A percentile compares a stretch with the other conserved stretches of the same genome.
Conservation (phyloP, 2,797 vertebrate species). For the Basileuterus tristriatus region DNA sequence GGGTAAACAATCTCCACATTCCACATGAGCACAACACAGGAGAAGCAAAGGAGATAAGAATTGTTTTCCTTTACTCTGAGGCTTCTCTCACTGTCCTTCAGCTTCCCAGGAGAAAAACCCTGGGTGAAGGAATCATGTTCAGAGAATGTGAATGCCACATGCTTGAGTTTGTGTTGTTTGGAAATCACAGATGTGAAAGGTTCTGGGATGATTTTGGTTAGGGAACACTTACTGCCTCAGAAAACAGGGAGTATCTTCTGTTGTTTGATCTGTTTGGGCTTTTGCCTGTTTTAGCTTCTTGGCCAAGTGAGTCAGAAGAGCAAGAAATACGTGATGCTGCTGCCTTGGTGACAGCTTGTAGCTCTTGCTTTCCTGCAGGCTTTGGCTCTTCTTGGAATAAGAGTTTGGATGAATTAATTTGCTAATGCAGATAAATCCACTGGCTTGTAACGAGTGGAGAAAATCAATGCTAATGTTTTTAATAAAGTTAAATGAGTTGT, state of each 20-base stretch:
- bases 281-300: neutral
- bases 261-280: neutral
- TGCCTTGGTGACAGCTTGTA: neutral
- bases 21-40: neutral
- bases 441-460: neutral
- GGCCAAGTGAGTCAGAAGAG: neutral
- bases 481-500: constrained; percentile 1
- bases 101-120: neutral
- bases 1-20: neutral
- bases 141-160: neutral
- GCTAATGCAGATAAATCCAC: neutral
- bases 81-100: neutral
- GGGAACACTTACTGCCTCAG: neutral
- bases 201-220: neutral
- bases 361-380: neutral
- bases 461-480: constrained; percentile 29
- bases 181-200: rapidly evolving
- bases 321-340: neutral
- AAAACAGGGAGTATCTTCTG: neutral
- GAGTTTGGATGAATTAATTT: neutral
- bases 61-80: neutral
- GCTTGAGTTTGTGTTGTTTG: neutral
- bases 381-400: neutral
- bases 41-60: neutral
- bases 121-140: neutral